Evolutionary conservation across 2,113 vertebrate species (phyloP), one percentile per base, ranked within the genome.

Genomic region (Osmerus eperlanus): DNA sequence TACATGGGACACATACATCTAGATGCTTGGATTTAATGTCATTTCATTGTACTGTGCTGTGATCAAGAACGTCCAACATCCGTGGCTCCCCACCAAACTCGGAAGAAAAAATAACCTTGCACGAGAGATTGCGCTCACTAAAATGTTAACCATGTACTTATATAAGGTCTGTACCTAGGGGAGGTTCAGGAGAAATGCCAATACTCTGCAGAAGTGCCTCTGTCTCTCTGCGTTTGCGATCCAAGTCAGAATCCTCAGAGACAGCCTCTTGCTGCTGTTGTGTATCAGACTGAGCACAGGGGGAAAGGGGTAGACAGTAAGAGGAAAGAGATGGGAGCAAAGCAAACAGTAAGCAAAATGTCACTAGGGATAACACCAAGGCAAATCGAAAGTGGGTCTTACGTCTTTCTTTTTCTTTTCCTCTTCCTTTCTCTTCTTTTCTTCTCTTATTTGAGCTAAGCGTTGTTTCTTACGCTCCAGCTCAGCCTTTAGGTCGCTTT

Each of bases 391-490:
- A 16, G 13, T 2, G 23, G 8, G 9, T 59, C 71, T 91, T 85
- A 96, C 94, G 91, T 96, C 95, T 88, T 95, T 95, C 85, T 93
- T 95, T 80, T 95, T 96, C 67, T 93, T 91, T 81, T 96, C 95
- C 75, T 96, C 95, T 71, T 95, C 94, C 81, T 95, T 95, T 19
- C 93, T 87, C 81, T 94, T 95, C 85, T 95, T 96, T 77, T 96
- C 94, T 88, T 96, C 94, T 80, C 94, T 92, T 78, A 96, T 96
- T 79, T 96, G 94, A 77, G 94, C 95, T 76, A 96, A 89, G 47
- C 95, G 92, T 78, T 95, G 95, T 71, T 96, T 96, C 84, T 96
- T 96, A 83, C 93, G 92, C 87, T 96, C 95, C 16, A 96, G 91
- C 83, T 96, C 95, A 11, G 95, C 95, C 90, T 96, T 96, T 71